Conservation (phyloP, 1,140 invertebrate species). For the Antheraea mylitta region DNA sequence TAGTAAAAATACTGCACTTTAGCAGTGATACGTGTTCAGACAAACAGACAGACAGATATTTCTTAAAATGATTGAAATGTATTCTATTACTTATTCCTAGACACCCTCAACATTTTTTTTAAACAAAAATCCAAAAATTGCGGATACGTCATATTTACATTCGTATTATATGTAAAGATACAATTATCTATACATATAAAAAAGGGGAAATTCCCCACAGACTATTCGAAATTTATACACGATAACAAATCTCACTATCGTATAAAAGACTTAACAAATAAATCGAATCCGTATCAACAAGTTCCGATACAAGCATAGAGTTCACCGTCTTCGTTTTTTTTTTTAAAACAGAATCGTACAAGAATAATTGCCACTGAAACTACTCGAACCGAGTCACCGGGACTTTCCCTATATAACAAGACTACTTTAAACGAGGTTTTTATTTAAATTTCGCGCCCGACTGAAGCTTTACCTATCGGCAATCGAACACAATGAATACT, state of each 20-base stretch:
- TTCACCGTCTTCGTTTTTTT: neutral
- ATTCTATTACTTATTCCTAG: no score
- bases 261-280: neutral
- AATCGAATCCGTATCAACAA: neutral
- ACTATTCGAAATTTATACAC: neutral
- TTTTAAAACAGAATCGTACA: constrained; percentile 31
- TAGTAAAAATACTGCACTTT: no score
- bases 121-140: no score
- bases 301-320: neutral
- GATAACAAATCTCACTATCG: no score
- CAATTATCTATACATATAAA: no score
- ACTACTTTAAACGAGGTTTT: constrained; percentile 34
- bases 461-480: constrained; percentile 15
- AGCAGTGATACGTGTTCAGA: no score
- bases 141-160: no score
- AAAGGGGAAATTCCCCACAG: no score
- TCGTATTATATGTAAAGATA: no score
- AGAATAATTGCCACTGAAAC: constrained; percentile 16
- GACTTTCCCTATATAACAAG: constrained; percentile 41
- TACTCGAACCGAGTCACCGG: constrained; percentile 20
- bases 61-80: no score
- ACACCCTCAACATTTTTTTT: no score
- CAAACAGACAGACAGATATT: no score
- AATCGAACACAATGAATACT: constrained; percentile 2
- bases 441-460: constrained; percentile 52